Base-by-base conservation (phyloP, 2,888 invertebrate species). In the Drosophila algonquin region DNA sequence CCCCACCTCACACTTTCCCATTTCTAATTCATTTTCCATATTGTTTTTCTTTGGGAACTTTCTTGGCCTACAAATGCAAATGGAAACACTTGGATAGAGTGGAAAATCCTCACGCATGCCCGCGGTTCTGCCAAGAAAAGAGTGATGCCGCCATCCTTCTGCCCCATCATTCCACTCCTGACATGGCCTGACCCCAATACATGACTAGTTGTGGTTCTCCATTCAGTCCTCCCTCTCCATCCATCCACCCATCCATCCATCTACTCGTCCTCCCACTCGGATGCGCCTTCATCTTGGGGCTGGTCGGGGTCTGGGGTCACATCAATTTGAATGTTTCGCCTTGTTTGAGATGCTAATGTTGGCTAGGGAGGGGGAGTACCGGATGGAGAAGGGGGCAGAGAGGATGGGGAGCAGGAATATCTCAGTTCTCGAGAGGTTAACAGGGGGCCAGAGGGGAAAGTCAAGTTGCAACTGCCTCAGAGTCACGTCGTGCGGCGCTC, bases 301-400 rank as follows among this genome's bases (percentile, higher is more conserved):
- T 35, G 35, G 35, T 35, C 3, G 10, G 35, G 35, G 35, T 14
- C 35, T 40, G 35, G 61, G 70, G 77, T 77, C 74, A 74, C 74
- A 76, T 73, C 73, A 67, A 67, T 79, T 79, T 76, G 70, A 79
- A 70, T 78, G 79, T 70, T 76, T 67, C 50, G 53, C 79, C 46
- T 60, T 67, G 69, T 77, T 77, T 77, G 76, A 79, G 76, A 79
- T 79, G 76, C 63, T 79, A 78, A 78, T 78, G 77, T 27, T 48
- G 55, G 35, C 35, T 14, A 5, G 6, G 5, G 6, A 40, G 14
- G 12, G n/a, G 12, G 35, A 35, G 35, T 35, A 5, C 5, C 0
- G 12, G 12, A 14, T 12, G 14, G 40, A 32, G 59, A 44, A 27
- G 27, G 27, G 27, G 27, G 32, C 32, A 32, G 1, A 12, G 35